phyloP scores from a whole-genome alignment of 2,888 invertebrate species.

The Marronus borbonicus region DNA sequence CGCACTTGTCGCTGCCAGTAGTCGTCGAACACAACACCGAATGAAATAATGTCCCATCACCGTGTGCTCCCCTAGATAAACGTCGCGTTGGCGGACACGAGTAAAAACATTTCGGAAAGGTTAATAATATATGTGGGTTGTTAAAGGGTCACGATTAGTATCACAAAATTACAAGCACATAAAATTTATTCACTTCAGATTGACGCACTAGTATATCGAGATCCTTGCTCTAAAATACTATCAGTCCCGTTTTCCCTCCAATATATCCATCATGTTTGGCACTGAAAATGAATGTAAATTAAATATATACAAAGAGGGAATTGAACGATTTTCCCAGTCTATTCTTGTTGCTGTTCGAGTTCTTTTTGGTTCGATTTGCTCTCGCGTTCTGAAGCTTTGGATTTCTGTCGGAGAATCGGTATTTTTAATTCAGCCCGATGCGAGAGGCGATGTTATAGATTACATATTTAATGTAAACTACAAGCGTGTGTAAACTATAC shows the following conservation, averaged over 20 bases:
- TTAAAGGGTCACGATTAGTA: no score
- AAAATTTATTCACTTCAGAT: not conserved
- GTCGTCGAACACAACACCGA: not conserved
- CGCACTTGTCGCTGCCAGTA: not conserved
- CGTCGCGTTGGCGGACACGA: not conserved
- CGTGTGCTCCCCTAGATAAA: conserved; percentile 1
- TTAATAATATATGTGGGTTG: not conserved
- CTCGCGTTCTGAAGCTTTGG: not conserved
- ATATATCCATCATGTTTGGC: not conserved
- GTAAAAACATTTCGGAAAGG: conserved; percentile 8
- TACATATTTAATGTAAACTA: conserved; percentile 38
- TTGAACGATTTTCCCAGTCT: conserved; percentile 3
- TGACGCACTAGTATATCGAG: not conserved
- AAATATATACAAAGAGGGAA: not conserved
- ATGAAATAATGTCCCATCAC: not conserved
- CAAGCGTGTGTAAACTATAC: not conserved
- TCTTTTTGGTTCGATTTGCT: not conserved
- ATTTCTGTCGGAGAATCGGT: conserved; percentile 20
- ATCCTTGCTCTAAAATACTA: not conserved
- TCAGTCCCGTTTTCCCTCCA: not conserved
- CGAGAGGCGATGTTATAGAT: conserved; percentile 28
- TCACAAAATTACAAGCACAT: not conserved
- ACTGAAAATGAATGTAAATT: conserved; percentile 12
- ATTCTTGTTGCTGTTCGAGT: not conserved
- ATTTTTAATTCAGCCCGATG: conserved; percentile 31